These are phyloP conservation scores for Oryzias celebensis DNA, from an alignment of 2,113 vertebrate genomes.

Conservation along the genomic window DNA sequence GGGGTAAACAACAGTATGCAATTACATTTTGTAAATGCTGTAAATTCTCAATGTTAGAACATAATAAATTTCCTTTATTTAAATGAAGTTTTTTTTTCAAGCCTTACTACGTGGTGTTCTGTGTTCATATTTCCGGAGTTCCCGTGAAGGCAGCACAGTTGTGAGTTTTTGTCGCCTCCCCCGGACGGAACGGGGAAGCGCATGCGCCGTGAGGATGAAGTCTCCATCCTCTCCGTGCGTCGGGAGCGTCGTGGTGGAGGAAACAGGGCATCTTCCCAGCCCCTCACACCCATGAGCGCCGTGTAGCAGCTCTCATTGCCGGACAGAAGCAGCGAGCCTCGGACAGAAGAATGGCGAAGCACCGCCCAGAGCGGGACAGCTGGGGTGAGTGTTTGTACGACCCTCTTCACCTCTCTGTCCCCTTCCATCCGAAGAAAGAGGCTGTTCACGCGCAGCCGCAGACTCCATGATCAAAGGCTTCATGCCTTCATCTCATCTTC, in stretches of 20 bases:
- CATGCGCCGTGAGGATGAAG: slow-evolving; percentile 34
- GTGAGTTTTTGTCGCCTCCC: slow-evolving; percentile 27
- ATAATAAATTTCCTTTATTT: no score
- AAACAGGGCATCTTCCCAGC: slow-evolving; percentile 65
- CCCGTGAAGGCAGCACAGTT: neutral
- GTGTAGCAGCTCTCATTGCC: slow-evolving; percentile 42
- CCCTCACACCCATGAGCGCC: slow-evolving; percentile 63
- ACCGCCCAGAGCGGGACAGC: slow-evolving; percentile 87
- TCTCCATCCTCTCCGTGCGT: slow-evolving; percentile 70
- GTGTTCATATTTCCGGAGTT: neutral
- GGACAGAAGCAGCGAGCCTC: slow-evolving; percentile 35
- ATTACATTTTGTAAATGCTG: no score
- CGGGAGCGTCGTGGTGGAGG: slow-evolving; percentile 71
- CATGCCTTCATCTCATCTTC: neutral
- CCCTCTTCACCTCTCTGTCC: slow-evolving; percentile 20
- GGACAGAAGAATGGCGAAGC: slow-evolving; percentile 79
- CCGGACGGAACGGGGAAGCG: neutral
- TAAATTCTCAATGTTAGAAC: no score
- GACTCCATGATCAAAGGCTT: slow-evolving; percentile 18
- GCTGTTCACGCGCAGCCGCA: no score
- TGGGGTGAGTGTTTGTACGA: slow-evolving; percentile 86
- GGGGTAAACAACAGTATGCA: no score
- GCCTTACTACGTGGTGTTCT: no score
- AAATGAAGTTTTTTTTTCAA: no score
- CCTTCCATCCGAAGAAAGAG: neutral